Percentiles rank a stretch among this genome's conserved stretches.
Evolutionary conservation across 2,888 invertebrate species (phyloP).

Genomic region (Dynastes tityus): DNA sequence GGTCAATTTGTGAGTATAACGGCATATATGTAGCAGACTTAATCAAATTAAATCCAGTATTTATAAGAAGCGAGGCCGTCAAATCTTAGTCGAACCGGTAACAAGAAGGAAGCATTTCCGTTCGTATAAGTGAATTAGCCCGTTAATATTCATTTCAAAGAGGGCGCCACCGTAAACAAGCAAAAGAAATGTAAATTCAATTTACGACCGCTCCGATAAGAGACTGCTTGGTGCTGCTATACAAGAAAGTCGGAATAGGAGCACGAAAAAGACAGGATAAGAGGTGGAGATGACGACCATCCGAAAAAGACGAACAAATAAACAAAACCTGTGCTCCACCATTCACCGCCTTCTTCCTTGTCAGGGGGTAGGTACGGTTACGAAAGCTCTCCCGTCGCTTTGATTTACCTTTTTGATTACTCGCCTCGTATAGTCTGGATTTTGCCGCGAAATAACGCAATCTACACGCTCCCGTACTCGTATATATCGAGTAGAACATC

Average conservation of each 20-base stretch:
- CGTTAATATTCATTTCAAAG: conserved; percentile 45
- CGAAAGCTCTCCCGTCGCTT: conserved; percentile 63
- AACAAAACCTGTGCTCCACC: conserved; percentile 63
- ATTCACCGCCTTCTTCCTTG: conserved; percentile 58
- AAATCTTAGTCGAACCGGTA: not conserved
- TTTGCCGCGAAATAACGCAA: conserved; percentile 28
- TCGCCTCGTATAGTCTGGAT: conserved; percentile 18
- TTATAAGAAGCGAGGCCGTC: not conserved
- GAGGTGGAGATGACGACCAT: conserved; percentile 19
- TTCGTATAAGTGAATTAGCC: conserved; percentile 39
- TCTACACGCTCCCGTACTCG: not conserved
- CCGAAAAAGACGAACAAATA: conserved; percentile 63
- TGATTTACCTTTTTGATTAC: conserved; percentile 69
- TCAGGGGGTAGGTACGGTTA: not conserved
- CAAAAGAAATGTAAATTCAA: conserved; percentile 47
- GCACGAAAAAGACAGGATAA: conserved; percentile 15
- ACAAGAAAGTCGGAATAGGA: not conserved
- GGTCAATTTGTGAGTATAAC: no score
- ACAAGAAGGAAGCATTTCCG: conserved; percentile 15
- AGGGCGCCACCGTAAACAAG: conserved; percentile 23
- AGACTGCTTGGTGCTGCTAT: not conserved
- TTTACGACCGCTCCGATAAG: conserved; percentile 17
- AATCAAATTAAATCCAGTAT: conserved; percentile 6
- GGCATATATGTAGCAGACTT: not conserved
- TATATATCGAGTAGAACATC: not conserved